phyloP scores from a whole-genome alignment of 1,140 invertebrate species.

The Eumaeus atala region DNA sequence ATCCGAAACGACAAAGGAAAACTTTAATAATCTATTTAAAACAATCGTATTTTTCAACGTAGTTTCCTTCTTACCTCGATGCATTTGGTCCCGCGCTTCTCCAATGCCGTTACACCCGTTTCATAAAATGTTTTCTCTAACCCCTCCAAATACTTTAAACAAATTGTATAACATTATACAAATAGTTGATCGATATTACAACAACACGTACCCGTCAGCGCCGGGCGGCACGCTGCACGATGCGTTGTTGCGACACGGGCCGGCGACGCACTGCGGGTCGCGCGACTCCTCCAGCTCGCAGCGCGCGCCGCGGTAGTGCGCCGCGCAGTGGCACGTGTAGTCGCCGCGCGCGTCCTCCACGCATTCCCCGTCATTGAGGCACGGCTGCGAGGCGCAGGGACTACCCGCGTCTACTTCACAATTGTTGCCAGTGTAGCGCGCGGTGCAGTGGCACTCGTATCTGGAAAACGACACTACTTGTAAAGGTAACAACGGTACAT shows the following conservation, averaged over 20 bases:
- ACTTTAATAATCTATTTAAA: no score
- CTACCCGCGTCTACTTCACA: conserved; percentile 86
- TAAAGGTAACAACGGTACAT: neutral
- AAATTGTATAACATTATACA: no score
- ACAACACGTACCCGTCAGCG: conserved; percentile 43
- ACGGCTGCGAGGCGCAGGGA: conserved; percentile 81
- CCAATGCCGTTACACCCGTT: no score
- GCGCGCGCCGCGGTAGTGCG: conserved; percentile 82
- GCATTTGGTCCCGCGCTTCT: no score
- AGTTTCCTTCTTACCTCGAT: no score
- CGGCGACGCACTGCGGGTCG: conserved; percentile 81
- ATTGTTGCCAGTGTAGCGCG: conserved; percentile 87
- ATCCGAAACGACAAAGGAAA: no score
- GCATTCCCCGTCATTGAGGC: conserved; percentile 85
- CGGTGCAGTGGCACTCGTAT: conserved; percentile 86
- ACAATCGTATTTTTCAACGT: no score
- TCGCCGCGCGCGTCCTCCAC: conserved; percentile 82
- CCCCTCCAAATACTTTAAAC: no score
- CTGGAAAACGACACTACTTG: conserved; percentile 38
- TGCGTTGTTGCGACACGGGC: conserved; percentile 84
- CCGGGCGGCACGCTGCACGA: conserved; percentile 77
- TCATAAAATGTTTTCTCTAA: no score
- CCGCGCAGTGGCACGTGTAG: conserved; percentile 83
- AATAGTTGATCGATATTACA: no score
- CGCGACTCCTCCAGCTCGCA: conserved; percentile 86